Percentiles rank a stretch among this genome's conserved stretches.
Evolutionary conservation across 2,888 invertebrate species (phyloP).

Genomic region (Cyaniris semiargus): DNA sequence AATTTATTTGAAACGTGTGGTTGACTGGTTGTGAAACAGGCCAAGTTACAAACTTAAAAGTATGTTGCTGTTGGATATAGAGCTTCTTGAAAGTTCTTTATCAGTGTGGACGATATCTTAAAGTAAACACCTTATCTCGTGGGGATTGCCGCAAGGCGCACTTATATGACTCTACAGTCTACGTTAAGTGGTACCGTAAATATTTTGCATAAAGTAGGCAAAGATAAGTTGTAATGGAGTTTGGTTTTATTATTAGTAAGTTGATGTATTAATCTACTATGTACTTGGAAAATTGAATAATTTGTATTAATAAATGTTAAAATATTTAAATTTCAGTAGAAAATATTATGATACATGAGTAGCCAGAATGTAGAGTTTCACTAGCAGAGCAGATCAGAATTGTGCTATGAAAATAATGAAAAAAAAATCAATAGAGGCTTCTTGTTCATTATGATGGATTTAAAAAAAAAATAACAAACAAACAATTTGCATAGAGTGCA

Average conservation of each 20-base stretch:
- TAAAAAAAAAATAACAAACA: no score
- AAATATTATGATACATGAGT: no score
- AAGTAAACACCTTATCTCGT: constrained; percentile 26
- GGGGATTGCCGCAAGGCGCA: neutral
- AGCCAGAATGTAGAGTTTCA: no score
- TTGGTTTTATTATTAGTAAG: constrained; percentile 8
- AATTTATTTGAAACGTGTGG: neutral
- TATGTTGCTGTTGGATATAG: neutral
- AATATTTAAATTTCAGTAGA: no score
- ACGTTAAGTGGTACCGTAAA: constrained; percentile 27
- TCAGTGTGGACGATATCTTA: constrained; percentile 9
- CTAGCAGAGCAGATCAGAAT: no score
- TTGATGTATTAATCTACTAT: neutral
- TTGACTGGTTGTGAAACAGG: neutral
- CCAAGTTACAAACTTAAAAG: neutral
- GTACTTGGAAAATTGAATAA: neutral
- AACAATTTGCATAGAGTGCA: no score
- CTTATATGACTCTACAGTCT: neutral
- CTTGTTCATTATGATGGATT: no score
- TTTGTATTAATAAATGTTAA: neutral
- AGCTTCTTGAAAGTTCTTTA: constrained; percentile 19
- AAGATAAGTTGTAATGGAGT: neutral
- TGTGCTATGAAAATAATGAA: no score
- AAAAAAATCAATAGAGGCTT: no score
- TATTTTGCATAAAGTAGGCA: constrained; percentile 16